Evolutionary conservation across 1,140 invertebrate genomes (phyloP).

Genomic region (Philaenus spumarius): DNA sequence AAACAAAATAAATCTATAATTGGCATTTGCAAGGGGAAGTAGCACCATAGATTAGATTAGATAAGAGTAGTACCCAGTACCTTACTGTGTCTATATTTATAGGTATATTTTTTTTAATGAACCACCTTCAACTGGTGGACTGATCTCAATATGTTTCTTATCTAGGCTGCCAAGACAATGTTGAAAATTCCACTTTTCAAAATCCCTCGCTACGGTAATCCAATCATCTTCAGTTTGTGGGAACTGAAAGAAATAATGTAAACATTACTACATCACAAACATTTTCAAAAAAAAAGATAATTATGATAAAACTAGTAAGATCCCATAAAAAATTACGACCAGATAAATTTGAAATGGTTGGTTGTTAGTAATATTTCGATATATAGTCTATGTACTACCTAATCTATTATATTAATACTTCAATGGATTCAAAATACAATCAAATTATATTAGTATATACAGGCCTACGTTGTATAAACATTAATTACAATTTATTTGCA

Average conservation of each 20-base stretch:
- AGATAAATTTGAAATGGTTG: no score
- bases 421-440: no score
- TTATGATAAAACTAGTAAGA: no score
- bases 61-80: no score
- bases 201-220: conserved; percentile 30
- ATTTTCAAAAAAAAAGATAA: not conserved
- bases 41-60: no score
- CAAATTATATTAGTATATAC: no score
- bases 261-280: not conserved
- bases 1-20: conserved; percentile 35
- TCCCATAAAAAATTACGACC: no score
- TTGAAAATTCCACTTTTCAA: conserved; percentile 42
- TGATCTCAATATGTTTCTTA: conserved; percentile 40
- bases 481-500: no score
- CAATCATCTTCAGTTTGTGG: conserved; percentile 25
- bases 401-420: no score
- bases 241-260: conserved; percentile 13
- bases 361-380: no score
- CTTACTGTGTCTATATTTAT: conserved; percentile 42
- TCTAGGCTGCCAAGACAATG: conserved; percentile 41
- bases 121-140: conserved; percentile 33
- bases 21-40: conserved; percentile 34
- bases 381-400: no score
- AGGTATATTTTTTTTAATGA: conserved; percentile 42
- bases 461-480: no score